Evolutionary conservation across 2,888 invertebrate genomes (phyloP).

Genomic region (Polydrusus pterygomalis): DNA sequence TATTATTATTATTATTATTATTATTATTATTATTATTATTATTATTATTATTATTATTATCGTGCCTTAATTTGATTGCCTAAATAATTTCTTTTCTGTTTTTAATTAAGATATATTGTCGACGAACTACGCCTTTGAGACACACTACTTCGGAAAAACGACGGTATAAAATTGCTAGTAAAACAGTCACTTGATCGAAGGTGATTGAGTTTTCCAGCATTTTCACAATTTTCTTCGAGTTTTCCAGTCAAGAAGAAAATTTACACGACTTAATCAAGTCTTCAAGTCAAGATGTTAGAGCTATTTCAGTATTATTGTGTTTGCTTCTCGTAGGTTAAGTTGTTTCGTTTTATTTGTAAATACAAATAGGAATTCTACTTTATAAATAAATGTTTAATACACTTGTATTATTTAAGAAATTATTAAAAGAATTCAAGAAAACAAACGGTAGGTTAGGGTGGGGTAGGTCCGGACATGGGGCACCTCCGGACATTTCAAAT

Average conservation of each 20-base stretch:
- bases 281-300: conserved; percentile 20
- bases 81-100: no score
- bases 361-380: not conserved
- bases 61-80: no score
- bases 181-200: conserved; percentile 47
- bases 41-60: no score
- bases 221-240: conserved; percentile 46
- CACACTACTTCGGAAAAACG: conserved; percentile 16
- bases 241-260: conserved; percentile 33
- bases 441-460: no score
- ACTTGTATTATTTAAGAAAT: no score
- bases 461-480: no score
- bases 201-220: conserved; percentile 43
- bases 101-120: not conserved
- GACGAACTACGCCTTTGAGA: not conserved
- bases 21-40: no score
- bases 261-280: conserved; percentile 42
- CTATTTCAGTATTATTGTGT: not conserved
- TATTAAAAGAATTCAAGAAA: no score
- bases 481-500: no score
- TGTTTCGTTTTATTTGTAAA: not conserved
- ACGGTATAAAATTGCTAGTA: conserved; percentile 39
- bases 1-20: no score
- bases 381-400: not conserved
- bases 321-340: conserved; percentile 5